Evolutionary conservation across 2,113 vertebrate genomes (phyloP).

Genomic region (Tilapia sparmanii): DNA sequence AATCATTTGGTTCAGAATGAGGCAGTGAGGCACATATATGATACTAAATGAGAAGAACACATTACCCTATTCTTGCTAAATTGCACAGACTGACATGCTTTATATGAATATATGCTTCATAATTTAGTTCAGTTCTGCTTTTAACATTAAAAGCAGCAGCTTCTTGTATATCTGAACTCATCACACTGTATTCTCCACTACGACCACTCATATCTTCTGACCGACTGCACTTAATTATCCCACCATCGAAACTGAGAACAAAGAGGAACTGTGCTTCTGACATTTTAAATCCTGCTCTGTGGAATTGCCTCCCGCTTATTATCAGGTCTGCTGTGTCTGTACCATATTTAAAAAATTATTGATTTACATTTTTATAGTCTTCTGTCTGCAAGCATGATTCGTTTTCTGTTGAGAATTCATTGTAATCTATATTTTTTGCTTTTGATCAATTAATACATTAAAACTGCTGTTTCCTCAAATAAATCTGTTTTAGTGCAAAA

Average conservation of each 20-base stretch:
- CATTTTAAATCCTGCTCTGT: not conserved
- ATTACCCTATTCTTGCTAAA: not conserved
- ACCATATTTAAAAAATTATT: not conserved
- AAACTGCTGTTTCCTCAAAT: not conserved
- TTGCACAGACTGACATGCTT: not conserved
- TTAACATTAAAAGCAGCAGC: not conserved
- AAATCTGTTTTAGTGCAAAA: not conserved
- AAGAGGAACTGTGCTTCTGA: not conserved
- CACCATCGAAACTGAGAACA: not conserved
- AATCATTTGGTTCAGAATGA: not conserved
- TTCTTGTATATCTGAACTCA: not conserved
- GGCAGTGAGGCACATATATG: not conserved
- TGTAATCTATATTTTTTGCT: not conserved
- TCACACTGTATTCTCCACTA: not conserved
- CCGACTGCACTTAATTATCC: not conserved
- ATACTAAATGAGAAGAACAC: not conserved
- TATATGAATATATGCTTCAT: not conserved
- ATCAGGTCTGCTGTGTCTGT: not conserved
- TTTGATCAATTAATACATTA: not conserved
- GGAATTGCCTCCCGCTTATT: not conserved
- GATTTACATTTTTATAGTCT: not conserved
- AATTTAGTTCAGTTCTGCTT: not conserved
- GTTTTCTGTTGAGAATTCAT: not conserved
- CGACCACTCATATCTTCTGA: not conserved
- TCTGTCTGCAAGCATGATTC: not conserved